A percentile compares a stretch with the other conserved stretches of the same genome.
Evolutionary conservation across 2,113 vertebrate genomes (phyloP).

Genomic region (Heloderma charlesbogerti): DNA sequence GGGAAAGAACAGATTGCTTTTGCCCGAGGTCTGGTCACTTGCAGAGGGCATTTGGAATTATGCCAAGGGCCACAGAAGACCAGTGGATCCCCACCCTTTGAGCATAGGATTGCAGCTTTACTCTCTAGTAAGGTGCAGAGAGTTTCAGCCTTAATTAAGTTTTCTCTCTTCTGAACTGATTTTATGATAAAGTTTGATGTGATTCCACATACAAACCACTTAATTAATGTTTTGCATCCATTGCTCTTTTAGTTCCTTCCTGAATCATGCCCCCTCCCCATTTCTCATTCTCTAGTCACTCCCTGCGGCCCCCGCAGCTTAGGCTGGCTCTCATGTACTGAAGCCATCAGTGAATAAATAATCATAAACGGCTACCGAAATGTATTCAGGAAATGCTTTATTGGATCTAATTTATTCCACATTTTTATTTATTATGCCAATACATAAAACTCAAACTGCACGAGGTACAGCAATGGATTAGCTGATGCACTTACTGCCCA

Average conservation of each 20-base stretch:
- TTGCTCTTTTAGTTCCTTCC: constrained; percentile 28
- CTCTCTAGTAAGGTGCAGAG: not conserved
- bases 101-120: not conserved
- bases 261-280: not conserved
- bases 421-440: constrained; percentile 67
- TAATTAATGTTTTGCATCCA: constrained; percentile 58
- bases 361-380: constrained; percentile 62
- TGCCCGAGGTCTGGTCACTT: too few species aligned
- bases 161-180: not conserved
- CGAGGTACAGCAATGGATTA: constrained; percentile 34
- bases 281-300: constrained; percentile 67
- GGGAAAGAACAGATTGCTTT: too few species aligned
- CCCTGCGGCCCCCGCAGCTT: not conserved
- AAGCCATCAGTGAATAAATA: constrained; percentile 70
- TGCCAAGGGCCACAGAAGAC: too few species aligned
- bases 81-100: too few species aligned
- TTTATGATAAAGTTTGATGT: not conserved
- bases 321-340: constrained; percentile 61
- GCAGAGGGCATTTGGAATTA: too few species aligned
- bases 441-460: constrained; percentile 57
- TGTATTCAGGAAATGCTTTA: constrained; percentile 58
- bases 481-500: constrained; percentile 49
- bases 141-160: not conserved
- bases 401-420: constrained; percentile 65
- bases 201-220: constrained; percentile 27